Base-by-base conservation (phyloP, 2,797 vertebrate genomes). In the Eidolon dupreanum region DNA sequence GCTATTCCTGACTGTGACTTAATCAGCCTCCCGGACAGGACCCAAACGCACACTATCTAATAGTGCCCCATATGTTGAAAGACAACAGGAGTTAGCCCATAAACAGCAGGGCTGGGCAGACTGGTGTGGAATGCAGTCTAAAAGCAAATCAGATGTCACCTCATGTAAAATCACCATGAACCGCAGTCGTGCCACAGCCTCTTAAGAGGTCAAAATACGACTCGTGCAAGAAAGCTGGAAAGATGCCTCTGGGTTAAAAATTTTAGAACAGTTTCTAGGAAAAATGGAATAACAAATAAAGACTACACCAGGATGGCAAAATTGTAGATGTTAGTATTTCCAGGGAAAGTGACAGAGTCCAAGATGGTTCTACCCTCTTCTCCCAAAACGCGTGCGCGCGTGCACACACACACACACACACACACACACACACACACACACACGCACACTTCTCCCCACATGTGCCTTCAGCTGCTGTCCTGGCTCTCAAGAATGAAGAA, bases 101-200 rank as follows among this genome's bases (percentile, higher is more conserved):
- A 65, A 90, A 74, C 78, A 13, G 84, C 81, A 74, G 92, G 77
- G 71, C n/a, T 5, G 26, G 66, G 51, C 66, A 88, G 94, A 96
- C 1, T 49, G 93, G 88, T 71, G 6, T 90, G 96, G 95, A 97
- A 96, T 95, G 97, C 61, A 73, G 55, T 65, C 43, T 88, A 36
- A 95, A 90, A 86, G 93, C 2, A 8, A 93, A 65, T 83, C 84
- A 70, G 81, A 88, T 41, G 79, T 94, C 96, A 92, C 78, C 77
- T 70, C 38, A 10, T 33, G 33, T 53, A 75, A 97, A 92, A 63
- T 88, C 88, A 73, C 82, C 46, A 66, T 1, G 43, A 92, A 65
- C 28, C 4, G 12, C 70, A 49, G 81, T 71, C 75, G 57, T 55
- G 41, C 71, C 77, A 71, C 8, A 46, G 77, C 68, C 83, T 91